Conservation (phyloP, 2,888 invertebrate species). For the Netelia virgata region DNA sequence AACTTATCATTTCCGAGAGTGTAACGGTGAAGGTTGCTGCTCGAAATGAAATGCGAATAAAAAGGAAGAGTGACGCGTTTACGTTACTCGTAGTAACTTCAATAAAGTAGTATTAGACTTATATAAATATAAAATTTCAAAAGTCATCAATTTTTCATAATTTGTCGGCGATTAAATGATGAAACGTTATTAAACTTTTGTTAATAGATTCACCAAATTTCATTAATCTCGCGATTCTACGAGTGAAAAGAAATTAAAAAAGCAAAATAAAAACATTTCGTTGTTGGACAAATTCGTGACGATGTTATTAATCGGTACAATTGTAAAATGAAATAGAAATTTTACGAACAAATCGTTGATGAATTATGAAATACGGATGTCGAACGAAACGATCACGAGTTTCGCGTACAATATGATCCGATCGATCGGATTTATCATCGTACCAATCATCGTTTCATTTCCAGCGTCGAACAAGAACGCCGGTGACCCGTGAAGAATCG, state of each 20-base stretch:
- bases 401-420: too few relatives aligned
- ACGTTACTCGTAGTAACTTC: not conserved
- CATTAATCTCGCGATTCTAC: not conserved
- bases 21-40: not conserved
- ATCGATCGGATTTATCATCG: too few relatives aligned
- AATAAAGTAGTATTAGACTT: not conserved
- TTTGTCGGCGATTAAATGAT: not conserved
- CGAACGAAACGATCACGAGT: too few relatives aligned
- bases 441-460: too few relatives aligned
- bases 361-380: too few relatives aligned
- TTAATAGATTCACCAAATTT: not conserved
- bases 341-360: too few relatives aligned
- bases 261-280: too few relatives aligned
- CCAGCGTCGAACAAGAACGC: too few relatives aligned
- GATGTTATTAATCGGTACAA: too few relatives aligned
- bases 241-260: not conserved
- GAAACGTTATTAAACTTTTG: not conserved
- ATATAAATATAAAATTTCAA: not conserved
- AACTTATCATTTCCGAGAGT: conserved; percentile 3
- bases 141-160: not conserved
- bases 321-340: too few relatives aligned
- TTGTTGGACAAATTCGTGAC: too few relatives aligned
- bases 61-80: not conserved
- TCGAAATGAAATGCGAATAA: not conserved
- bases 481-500: too few relatives aligned